Conservation (phyloP, 2,113 vertebrate species). For the Rhea pennata region DNA sequence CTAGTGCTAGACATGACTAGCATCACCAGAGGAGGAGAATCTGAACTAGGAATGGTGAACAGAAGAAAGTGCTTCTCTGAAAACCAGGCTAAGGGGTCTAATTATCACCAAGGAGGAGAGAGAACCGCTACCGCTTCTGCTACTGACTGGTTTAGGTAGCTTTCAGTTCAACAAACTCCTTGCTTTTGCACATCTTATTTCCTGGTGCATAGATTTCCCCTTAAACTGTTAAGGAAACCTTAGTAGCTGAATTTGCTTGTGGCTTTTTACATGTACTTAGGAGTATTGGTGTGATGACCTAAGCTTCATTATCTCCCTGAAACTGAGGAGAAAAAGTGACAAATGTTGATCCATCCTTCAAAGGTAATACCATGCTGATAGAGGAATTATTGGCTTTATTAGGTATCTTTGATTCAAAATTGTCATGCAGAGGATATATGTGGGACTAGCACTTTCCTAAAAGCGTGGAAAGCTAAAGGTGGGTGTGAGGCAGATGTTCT, state of each 20-base stretch:
- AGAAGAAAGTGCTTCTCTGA: neutral
- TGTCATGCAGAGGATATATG: neutral
- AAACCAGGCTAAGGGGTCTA: neutral
- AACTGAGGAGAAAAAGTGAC: neutral
- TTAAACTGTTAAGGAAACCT: neutral
- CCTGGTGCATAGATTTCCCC: neutral
- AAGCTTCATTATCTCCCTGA: neutral
- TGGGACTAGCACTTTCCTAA: neutral
- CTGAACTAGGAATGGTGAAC: neutral
- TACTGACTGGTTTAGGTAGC: neutral
- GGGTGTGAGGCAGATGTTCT: neutral
- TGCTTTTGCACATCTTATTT: neutral
- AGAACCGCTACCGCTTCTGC: neutral
- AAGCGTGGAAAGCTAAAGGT: neutral
- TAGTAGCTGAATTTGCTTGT: neutral
- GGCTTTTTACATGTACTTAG: neutral
- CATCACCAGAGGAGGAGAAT: neutral
- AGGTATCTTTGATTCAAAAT: neutral
- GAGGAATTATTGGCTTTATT: neutral
- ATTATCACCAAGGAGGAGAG: neutral
- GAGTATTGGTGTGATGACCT: neutral
- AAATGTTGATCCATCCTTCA: neutral
- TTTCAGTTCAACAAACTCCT: neutral
- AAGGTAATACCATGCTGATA: neutral
- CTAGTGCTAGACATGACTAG: neutral